These are phyloP conservation scores for Tragelaphus oryx DNA, from an alignment of 2,797 vertebrate genomes.

Conservation along the genomic window DNA sequence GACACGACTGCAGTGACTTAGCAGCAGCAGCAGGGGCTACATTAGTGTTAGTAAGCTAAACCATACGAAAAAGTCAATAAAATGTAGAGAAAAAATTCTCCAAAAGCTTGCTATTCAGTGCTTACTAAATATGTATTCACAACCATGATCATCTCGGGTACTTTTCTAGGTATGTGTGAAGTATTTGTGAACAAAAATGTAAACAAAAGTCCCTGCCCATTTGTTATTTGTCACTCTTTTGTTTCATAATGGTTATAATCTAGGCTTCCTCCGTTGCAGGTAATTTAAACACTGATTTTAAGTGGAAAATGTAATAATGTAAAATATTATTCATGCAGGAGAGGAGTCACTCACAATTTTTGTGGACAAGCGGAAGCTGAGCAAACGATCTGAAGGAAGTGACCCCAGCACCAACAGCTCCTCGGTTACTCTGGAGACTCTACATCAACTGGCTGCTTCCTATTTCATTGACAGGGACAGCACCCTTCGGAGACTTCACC, in stretches of 20 bases:
- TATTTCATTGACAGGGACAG: constrained; percentile 98
- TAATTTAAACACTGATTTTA: neutral
- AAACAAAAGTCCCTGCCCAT: neutral
- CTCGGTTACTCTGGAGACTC: constrained; percentile 89
- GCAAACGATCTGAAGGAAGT: constrained; percentile 89
- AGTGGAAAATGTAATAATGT: neutral
- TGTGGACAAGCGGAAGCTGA: constrained; percentile 97
- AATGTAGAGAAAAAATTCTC: neutral
- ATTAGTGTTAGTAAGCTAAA: neutral
- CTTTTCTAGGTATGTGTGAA: neutral
- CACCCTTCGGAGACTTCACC: constrained; percentile 93
- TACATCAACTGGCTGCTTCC: constrained; percentile 96
- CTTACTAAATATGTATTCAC: neutral
- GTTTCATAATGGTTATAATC: neutral
- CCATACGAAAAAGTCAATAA: neutral
- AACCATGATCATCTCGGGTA: neutral
- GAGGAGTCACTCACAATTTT: constrained; percentile 98
- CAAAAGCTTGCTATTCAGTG: neutral
- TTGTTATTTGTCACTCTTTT: neutral
- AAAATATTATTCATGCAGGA: constrained; percentile 80
- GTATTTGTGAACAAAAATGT: neutral
- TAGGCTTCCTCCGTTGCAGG: neutral
- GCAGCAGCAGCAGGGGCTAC: too few relatives aligned
- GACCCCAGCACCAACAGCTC: constrained; percentile 90
- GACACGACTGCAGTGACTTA: too few relatives aligned